phyloP scores from a whole-genome alignment of 2,797 vertebrate genomes.

The Dryobates pubescens region DNA sequence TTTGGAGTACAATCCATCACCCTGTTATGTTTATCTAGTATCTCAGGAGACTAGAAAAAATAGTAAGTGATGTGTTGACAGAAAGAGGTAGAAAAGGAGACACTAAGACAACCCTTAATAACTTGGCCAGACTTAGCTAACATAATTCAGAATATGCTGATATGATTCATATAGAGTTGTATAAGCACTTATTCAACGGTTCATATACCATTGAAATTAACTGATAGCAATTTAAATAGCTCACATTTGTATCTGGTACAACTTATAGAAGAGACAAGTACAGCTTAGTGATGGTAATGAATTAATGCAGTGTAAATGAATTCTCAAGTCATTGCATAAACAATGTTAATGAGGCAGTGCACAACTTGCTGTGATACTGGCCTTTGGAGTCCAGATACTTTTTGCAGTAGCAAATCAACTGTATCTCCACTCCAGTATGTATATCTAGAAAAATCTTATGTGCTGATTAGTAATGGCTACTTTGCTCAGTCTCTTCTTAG shows the following conservation, averaged over 20 bases:
- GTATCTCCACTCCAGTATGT: background rate
- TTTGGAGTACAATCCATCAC: background rate
- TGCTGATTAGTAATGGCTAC: background rate
- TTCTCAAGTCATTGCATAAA: background rate
- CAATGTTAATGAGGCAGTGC: background rate
- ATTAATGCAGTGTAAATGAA: background rate
- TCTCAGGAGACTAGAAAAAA: background rate
- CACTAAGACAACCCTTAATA: rapidly evolving
- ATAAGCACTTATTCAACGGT: background rate
- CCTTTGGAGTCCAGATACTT: background rate
- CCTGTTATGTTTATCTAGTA: background rate
- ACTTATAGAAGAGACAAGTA: background rate
- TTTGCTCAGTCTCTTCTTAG: background rate
- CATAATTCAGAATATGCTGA: background rate
- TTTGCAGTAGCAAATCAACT: background rate
- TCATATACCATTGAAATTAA: background rate
- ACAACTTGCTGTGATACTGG: background rate
- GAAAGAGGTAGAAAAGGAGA: background rate
- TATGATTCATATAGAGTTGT: background rate
- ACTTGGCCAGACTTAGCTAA: background rate
- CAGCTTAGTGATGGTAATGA: background rate
- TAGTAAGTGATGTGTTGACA: background rate
- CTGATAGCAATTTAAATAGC: background rate
- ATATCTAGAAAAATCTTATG: background rate
- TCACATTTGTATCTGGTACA: background rate